Percentiles rank a stretch among this genome's conserved stretches.
These are phyloP conservation scores for Dryobota labecula DNA, from an alignment of 2,888 invertebrate genomes.

Conservation along the genomic window DNA sequence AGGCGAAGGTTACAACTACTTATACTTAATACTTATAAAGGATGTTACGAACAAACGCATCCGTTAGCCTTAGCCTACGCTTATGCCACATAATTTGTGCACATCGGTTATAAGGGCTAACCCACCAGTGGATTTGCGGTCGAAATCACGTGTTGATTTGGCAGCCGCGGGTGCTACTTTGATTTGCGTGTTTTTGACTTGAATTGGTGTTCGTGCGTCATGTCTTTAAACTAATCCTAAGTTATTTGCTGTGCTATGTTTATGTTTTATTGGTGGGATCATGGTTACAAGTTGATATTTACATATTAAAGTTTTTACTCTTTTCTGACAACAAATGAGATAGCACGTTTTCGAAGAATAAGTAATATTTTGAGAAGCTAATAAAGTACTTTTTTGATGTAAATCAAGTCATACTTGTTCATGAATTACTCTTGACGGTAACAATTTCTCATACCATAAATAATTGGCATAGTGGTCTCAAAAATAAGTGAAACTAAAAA, in stretches of 20 bases:
- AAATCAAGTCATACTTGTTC: background rate
- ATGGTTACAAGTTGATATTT: background rate
- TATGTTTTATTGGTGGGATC: background rate
- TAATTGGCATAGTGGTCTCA: constrained; percentile 17
- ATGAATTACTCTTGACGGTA: background rate
- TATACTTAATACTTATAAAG: constrained; percentile 43
- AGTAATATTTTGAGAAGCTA: background rate
- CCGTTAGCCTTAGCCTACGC: constrained; percentile 66
- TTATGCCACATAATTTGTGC: constrained; percentile 45
- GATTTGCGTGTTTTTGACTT: constrained; percentile 27
- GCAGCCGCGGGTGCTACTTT: constrained; percentile 15
- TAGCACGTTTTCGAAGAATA: background rate
- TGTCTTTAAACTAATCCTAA: constrained; percentile 1
- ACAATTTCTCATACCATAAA: constrained; percentile 29
- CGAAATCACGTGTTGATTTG: constrained; percentile 45
- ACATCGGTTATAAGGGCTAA: constrained; percentile 46
- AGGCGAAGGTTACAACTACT: constrained; percentile 62
- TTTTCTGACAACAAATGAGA: background rate
- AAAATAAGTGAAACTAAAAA: constrained; percentile 46
- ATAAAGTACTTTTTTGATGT: no score
- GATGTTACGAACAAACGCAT: constrained; percentile 61
- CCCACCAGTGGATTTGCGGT: constrained; percentile 45
- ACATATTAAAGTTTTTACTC: background rate
- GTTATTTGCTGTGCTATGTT: constrained; percentile 13
- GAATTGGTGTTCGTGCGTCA: constrained; percentile 25